A percentile compares a stretch with the other conserved stretches of the same genome.
Evolutionary conservation across 2,888 invertebrate genomes (phyloP).

Genomic region (Thymelicus sylvestris): DNA sequence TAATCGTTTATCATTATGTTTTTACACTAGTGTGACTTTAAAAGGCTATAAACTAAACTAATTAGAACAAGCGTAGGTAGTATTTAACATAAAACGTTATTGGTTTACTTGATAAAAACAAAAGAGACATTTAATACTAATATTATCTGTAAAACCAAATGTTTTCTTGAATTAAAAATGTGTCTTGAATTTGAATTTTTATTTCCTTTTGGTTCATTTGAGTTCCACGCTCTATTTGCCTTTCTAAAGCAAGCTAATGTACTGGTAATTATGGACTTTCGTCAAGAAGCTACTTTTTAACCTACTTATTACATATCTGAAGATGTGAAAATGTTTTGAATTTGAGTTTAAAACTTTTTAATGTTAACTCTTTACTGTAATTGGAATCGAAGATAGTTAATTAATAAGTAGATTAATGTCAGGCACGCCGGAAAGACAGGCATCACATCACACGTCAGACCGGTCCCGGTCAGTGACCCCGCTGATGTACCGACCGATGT

Average conservation of each 20-base stretch:
- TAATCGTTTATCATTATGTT: too few species aligned
- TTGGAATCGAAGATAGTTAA: conserved; percentile 44
- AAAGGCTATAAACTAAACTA: too few species aligned
- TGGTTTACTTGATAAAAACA: too few species aligned
- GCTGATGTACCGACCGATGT: conserved; percentile 46
- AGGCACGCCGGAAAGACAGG: conserved; percentile 52
- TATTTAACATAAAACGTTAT: too few species aligned
- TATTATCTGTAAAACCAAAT: too few species aligned
- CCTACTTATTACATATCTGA: neutral
- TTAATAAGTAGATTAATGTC: conserved; percentile 56
- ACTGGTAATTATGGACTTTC: neutral
- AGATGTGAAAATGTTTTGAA: neutral
- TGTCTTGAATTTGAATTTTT: neutral
- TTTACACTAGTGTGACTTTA: too few species aligned
- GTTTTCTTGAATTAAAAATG: too few species aligned
- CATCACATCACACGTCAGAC: conserved; percentile 69
- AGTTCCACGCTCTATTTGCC: neutral
- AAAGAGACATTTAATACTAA: too few species aligned
- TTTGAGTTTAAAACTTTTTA: too few species aligned
- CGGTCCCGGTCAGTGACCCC: conserved; percentile 73
- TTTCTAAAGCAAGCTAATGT: neutral
- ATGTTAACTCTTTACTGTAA: conserved; percentile 11
- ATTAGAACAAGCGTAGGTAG: too few species aligned
- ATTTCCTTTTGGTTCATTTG: neutral
- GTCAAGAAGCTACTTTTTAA: neutral